These are phyloP conservation scores for Parnassius orleans DNA, from an alignment of 2,888 invertebrate species.

Conservation along the genomic window DNA sequence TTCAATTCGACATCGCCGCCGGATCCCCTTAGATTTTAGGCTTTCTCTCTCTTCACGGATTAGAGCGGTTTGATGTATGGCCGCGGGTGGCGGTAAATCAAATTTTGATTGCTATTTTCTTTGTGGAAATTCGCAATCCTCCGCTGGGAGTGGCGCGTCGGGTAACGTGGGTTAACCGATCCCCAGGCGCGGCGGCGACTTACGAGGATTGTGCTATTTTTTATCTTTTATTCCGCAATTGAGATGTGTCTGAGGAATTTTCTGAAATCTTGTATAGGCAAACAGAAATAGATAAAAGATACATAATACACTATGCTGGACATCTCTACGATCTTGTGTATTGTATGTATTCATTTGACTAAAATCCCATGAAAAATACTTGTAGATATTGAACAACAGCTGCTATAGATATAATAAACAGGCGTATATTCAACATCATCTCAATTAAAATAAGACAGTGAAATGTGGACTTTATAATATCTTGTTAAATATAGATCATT, in stretches of 20 bases:
- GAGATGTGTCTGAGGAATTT: constrained; percentile 37
- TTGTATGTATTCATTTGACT: too few species aligned
- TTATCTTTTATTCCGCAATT: constrained; percentile 53
- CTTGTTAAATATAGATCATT: too few species aligned
- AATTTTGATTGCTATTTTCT: constrained; percentile 81
- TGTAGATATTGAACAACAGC: too few species aligned
- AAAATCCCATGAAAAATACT: too few species aligned
- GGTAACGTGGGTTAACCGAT: constrained; percentile 75
- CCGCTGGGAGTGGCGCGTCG: constrained; percentile 49
- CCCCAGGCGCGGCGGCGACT: constrained; percentile 63
- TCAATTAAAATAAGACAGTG: too few species aligned
- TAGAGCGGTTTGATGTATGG: constrained; percentile 75
- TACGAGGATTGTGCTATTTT: constrained; percentile 59
- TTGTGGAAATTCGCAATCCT: constrained; percentile 74
- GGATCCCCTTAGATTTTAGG: constrained; percentile 74
- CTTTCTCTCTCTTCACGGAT: constrained; percentile 71
- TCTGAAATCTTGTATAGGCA: not conserved
- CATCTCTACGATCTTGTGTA: too few species aligned
- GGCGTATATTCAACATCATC: too few species aligned
- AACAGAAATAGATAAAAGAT: too few species aligned
- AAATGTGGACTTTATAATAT: too few species aligned
- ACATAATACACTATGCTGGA: too few species aligned
- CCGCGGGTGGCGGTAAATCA: constrained; percentile 80
- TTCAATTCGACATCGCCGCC: constrained; percentile 70
- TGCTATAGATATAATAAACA: too few species aligned